Conservation (phyloP, 37 sponge, comb jelly and placozoan genomes). For the Geodia barretti region DNA sequence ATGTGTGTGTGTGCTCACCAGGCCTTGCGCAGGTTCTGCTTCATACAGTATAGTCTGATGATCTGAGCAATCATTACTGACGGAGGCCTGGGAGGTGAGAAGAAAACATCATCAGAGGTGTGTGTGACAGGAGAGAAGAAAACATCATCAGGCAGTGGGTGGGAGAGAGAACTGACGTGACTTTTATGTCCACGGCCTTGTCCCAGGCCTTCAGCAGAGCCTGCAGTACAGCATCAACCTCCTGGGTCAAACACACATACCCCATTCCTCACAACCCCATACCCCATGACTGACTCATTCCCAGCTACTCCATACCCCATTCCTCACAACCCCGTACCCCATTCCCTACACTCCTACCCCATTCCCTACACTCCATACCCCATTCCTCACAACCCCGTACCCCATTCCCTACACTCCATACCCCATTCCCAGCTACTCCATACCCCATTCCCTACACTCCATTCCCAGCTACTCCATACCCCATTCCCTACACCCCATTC, state of each 20-base stretch:
- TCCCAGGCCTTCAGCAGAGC: constrained; percentile 24
- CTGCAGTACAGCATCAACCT: not conserved
- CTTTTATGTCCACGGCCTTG: not conserved
- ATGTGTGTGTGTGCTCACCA: constrained; percentile 26
- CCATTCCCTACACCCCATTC: no score
- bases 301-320: no score
- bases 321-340: no score
- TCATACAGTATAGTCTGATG: constrained; percentile 17
- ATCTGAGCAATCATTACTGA: constrained; percentile 27
- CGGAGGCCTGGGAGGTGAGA: constrained; percentile 24
- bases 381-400: no score
- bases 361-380: no score
- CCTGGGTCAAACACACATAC: not conserved
- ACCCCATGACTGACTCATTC: constrained; percentile 6
- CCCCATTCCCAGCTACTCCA: no score
- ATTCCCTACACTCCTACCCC: no score
- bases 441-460: no score
- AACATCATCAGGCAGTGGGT: no score
- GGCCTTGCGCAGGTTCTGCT: constrained; percentile 20
- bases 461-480: no score
- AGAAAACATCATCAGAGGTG: not conserved
- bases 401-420: no score
- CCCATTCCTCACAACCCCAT: not conserved
- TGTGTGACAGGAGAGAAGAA: not conserved
- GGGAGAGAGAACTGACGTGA: constrained; percentile 15